These are phyloP conservation scores for Anguilla pacifica DNA, from an alignment of 2,797 vertebrate genomes.

Conservation along the genomic window DNA sequence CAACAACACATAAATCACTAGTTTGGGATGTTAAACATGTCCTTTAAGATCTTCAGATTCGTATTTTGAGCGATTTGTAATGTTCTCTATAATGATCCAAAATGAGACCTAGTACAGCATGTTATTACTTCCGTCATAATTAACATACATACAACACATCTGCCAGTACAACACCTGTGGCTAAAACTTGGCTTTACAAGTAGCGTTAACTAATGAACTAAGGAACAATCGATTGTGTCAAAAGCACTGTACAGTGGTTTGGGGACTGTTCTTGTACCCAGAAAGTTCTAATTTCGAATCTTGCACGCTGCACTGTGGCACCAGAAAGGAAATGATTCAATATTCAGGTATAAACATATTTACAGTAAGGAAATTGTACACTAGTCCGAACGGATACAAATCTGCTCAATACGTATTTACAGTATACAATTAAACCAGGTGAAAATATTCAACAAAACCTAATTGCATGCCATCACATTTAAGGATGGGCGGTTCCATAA, in stretches of 20 bases:
- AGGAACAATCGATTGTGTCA: background rate
- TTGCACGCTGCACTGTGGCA: background rate
- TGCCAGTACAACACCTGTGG: background rate
- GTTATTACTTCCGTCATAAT: conserved; percentile 1
- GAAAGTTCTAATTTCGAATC: background rate
- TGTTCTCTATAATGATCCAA: background rate
- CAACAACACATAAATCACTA: background rate
- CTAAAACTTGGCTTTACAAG: background rate
- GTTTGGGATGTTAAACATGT: background rate
- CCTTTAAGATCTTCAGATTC: background rate
- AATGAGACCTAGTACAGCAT: background rate
- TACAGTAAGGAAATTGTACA: no score
- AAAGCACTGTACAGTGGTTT: background rate
- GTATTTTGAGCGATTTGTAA: background rate
- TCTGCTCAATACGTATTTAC: background rate
- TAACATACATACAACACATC: background rate
- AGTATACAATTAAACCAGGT: background rate
- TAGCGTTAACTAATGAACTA: background rate
- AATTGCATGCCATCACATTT: background rate
- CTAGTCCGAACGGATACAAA: background rate
- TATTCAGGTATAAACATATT: background rate
- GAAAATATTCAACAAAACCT: background rate
- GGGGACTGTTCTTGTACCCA: background rate
- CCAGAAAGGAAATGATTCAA: background rate
- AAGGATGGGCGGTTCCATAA: background rate